Percentiles rank a stretch among this genome's conserved stretches.
phyloP scores from a whole-genome alignment of 2,888 invertebrate species.

The Halictus quadricinctus region DNA sequence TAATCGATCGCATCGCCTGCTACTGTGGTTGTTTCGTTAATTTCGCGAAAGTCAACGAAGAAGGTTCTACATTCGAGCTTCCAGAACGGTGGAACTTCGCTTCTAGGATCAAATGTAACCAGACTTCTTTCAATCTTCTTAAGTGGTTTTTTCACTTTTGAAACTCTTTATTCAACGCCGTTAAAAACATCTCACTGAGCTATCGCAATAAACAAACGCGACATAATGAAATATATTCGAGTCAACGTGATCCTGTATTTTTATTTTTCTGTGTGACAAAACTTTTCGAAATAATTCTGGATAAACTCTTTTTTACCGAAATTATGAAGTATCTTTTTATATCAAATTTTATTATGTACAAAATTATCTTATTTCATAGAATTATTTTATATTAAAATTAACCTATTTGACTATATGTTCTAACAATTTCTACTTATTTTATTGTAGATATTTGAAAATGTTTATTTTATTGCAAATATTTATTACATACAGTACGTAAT shows the following conservation, averaged over 20 bases:
- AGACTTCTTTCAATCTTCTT: neutral
- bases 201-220: neutral
- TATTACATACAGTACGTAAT: too few relatives aligned
- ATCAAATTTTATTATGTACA: neutral
- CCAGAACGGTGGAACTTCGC: neutral
- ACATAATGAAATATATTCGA: neutral
- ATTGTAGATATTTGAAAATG: too few relatives aligned
- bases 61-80: too few relatives aligned
- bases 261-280: neutral
- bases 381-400: too few relatives aligned
- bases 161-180: neutral
- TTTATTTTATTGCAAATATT: too few relatives aligned
- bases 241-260: neutral
- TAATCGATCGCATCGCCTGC: slow-evolving; percentile 26
- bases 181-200: neutral
- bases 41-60: neutral
- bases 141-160: neutral
- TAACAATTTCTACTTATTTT: too few relatives aligned
- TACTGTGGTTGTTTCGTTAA: neutral
- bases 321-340: neutral
- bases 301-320: neutral
- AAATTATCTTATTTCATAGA: too few relatives aligned
- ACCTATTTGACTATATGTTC: too few relatives aligned
- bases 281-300: neutral
- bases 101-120: neutral